A percentile compares a stretch with the other conserved stretches of the same genome.
phyloP scores from a whole-genome alignment of 2,797 vertebrate species.

The Sebastiscus albofasciatus region DNA sequence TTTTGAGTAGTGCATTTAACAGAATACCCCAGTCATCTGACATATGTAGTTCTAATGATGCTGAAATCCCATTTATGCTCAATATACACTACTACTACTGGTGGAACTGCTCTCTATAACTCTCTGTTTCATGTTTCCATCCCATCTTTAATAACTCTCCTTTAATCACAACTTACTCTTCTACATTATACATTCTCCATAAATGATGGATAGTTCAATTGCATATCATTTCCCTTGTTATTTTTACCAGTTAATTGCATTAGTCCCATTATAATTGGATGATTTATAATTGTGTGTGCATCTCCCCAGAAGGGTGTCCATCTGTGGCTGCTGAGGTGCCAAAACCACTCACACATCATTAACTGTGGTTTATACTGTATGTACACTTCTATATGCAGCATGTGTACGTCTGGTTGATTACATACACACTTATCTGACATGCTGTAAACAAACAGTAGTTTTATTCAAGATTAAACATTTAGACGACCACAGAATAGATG shows the following conservation, averaged over 20 bases:
- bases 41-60: neutral
- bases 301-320: conserved; percentile 7
- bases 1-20: conserved; percentile 1
- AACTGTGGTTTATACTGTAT: neutral
- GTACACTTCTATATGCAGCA: neutral
- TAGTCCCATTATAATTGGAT: neutral
- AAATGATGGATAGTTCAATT: neutral
- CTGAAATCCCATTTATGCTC: neutral
- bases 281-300: conserved; percentile 1
- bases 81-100: neutral
- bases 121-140: neutral
- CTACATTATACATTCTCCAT: neutral
- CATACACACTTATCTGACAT: conserved; percentile 47
- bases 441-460: conserved; percentile 78
- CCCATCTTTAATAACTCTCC: neutral
- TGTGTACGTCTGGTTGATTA: conserved; percentile 34
- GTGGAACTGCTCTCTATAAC: neutral
- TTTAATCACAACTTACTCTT: neutral
- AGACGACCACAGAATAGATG: conserved; percentile 81
- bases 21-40: neutral
- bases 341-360: conserved; percentile 13
- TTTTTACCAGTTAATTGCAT: neutral
- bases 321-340: conserved; percentile 15
- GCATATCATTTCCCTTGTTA: neutral
- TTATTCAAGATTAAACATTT: conserved; percentile 83